Conservation (phyloP, 2,113 vertebrate genomes). For the Mustela lutreola region DNA sequence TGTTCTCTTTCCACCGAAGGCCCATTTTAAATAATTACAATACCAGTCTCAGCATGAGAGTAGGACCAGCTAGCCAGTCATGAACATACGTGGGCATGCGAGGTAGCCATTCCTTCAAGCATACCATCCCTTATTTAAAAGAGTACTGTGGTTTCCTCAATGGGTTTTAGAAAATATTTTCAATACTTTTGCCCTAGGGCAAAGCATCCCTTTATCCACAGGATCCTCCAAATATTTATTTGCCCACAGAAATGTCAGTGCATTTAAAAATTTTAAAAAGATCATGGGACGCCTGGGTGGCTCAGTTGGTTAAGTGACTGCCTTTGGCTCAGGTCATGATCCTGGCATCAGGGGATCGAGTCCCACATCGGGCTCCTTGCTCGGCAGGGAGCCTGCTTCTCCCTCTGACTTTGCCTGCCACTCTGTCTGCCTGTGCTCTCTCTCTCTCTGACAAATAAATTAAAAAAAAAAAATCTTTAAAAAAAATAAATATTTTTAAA, state of each 20-base stretch:
- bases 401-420: no score
- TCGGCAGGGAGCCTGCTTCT: no score
- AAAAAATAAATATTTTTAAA: neutral
- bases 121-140: neutral
- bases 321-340: no score
- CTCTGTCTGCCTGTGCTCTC: no score
- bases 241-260: neutral
- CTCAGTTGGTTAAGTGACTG: no score
- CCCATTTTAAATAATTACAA: conserved; percentile 29
- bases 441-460: no score
- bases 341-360: no score
- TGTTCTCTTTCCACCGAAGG: conserved; percentile 21
- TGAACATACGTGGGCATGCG: neutral
- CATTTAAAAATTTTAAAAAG: neutral
- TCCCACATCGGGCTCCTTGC: no score
- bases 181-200: neutral
- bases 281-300: no score
- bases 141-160: neutral
- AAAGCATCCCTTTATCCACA: neutral
- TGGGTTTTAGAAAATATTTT: neutral
- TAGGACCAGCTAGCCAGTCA: accelerated
- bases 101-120: neutral
- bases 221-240: neutral
- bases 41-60: conserved; percentile 1
- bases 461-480: no score